Evolutionary conservation across 2,888 invertebrate genomes (phyloP).

Genomic region (Ethmia dodecea): DNA sequence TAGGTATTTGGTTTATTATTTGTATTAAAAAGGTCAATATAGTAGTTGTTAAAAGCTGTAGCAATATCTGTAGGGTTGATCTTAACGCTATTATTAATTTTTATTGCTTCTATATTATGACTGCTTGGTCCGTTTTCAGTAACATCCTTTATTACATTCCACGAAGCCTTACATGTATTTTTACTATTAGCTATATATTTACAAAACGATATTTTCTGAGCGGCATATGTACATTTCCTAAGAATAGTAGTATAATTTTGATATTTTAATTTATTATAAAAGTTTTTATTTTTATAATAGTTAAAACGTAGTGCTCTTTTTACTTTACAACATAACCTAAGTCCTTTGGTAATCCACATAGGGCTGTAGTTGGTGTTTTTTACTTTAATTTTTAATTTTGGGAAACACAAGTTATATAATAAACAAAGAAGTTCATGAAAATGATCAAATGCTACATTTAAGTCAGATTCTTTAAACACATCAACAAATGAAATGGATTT

Average conservation of each 20-base stretch:
- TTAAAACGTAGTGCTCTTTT: background rate
- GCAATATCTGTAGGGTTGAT: background rate
- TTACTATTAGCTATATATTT: background rate
- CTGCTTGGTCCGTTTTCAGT: background rate
- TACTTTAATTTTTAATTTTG: background rate
- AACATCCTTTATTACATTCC: background rate
- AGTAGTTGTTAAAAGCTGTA: background rate
- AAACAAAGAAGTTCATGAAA: background rate
- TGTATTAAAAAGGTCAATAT: background rate
- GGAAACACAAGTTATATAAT: background rate
- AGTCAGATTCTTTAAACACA: background rate
- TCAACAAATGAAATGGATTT: background rate
- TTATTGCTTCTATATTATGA: background rate
- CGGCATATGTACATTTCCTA: background rate
- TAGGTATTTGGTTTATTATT: background rate
- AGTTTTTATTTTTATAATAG: background rate
- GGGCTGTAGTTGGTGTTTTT: background rate
- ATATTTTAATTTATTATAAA: background rate
- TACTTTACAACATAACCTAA: background rate
- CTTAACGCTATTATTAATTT: background rate
- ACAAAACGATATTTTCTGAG: background rate
- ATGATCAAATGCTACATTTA: background rate
- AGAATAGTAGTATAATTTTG: background rate
- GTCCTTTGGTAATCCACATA: background rate
- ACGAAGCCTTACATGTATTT: background rate